Evolutionary conservation across 2,797 vertebrate species (phyloP), one percentile per base, ranked within the genome.

Genomic region (Pitangus sulphuratus): DNA sequence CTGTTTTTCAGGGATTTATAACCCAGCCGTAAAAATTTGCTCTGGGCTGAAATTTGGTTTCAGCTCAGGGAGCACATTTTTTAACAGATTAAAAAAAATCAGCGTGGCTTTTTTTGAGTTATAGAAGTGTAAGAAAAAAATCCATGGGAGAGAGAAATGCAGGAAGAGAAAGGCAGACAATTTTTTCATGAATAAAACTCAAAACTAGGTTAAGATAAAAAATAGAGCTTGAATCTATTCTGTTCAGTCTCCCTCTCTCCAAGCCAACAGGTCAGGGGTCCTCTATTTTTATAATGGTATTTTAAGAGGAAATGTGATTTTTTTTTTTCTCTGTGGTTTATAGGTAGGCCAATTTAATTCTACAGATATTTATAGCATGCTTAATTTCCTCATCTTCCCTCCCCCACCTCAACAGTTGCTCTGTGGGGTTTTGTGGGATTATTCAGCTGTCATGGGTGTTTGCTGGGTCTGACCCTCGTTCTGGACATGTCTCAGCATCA

Each of bases 21-120:
- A 97, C 97, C 94, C 90, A 96, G 94, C 96, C 96, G 48, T 98
- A 98, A 98, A 98, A 98, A 97, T 97, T 97, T 97, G 97, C 97
- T 98, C 96, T 97, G 97, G 97, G 97, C 97, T 98, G 97, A 98
- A 98, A 98, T 96, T 97, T 97, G 95, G 96, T 97, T 97, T 96
- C 93, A 97, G 96, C 97, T 94, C 96, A 97, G 94, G 95, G 94
- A 97, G 91, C 91, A 92, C 95, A 94, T 97, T 97, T 97, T 97
- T 96, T 90, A 86, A 77, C 92, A 96, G 96, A 96, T 96, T 94
- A 79, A 94, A 97, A 95, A 92, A 95, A 97, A 95, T 96, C 94
- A 90, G 74, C 64, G 5, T 94, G 66, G 75, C 50, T 53, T 89
- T 92, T 93, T 89, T 86, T 76, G 89, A 95, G 91, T 93, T 95